These are phyloP conservation scores for Cotesia vestalis DNA, from an alignment of 1,140 invertebrate genomes.

Conservation along the genomic window DNA sequence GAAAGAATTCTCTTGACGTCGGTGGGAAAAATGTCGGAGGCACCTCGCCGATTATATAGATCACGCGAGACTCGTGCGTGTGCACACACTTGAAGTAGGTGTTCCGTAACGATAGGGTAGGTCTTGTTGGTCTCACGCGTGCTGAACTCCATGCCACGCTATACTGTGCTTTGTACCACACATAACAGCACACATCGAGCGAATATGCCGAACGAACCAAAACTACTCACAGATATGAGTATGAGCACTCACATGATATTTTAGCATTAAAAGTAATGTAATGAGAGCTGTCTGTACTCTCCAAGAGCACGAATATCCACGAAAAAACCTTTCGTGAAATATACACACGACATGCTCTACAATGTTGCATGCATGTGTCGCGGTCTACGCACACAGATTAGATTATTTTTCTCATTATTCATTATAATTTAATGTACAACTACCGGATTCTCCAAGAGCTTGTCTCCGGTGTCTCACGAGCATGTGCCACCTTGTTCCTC, in stretches of 20 bases:
- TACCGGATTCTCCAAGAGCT: neutral
- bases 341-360: too few relatives aligned
- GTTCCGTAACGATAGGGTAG: conserved; percentile 48
- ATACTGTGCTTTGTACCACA: neutral
- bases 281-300: too few relatives aligned
- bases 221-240: neutral
- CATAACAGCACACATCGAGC: neutral
- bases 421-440: conserved; percentile 20
- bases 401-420: conserved; percentile 44
- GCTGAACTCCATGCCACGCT: conserved; percentile 54
- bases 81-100: conserved; percentile 34
- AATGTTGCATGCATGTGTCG: conserved; percentile 43
- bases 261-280: too few relatives aligned
- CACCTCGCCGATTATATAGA: conserved; percentile 25
- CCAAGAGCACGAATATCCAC: neutral
- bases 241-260: too few relatives aligned
- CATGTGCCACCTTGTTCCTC: conserved; percentile 20
- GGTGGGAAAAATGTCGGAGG: conserved; percentile 36
- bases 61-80: conserved; percentile 29
- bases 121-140: conserved; percentile 58
- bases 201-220: conserved; percentile 17
- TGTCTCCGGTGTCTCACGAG: conserved; percentile 17
- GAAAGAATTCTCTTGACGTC: conserved; percentile 11
- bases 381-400: conserved; percentile 52
- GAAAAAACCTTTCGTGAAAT: conserved; percentile 11